Evolutionary conservation across 2,113 vertebrate species (phyloP), one percentile per base, ranked within the genome.

Genomic region (Protobothrops flavoviridis): DNA sequence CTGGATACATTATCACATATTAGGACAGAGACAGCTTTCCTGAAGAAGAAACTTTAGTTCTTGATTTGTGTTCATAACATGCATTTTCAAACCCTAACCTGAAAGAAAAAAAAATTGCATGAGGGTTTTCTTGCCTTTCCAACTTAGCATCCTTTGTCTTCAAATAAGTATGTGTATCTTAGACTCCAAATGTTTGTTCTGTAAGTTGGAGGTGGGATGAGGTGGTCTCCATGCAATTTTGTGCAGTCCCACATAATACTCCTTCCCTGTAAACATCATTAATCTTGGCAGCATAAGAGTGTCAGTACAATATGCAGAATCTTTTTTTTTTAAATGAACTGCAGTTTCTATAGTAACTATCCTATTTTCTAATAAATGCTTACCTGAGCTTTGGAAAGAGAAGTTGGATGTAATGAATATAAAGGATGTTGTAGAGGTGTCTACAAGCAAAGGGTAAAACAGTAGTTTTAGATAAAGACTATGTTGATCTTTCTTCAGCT

Each of bases 321-420:
- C 88, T 95, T 33, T 55, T 81, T 61, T 33, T 43, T 13, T 59
- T 1, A 6, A 48, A 93, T 53, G 20, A 91, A 59, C 90, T 88
- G 50, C n/a, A 81, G 11, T 94, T 90, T 26, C 43, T 87, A 94
- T 45, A 91, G 29, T 55, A 56, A 94, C 93, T 93, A 92, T 26
- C 10, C 15, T 94, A 85, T 94, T 56, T 23, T 94, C 0, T 0
- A 33, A 57, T 93, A 0, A 50, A 48, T 61, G 86, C 2, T 59
- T 50, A 55, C 26, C 69, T 93, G 59, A 0, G 55, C 56, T 91
- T 91, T 52, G 48, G 15, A 6, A 59, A 0, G 4, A 69, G 81
- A 90, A 29, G 1, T 59, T 53, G 26, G 88, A 5, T 95, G 39
- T 87, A 88, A 29, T 0, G 5, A 89, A 45, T 43, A 87, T 56